Percentiles rank a stretch among this genome's conserved stretches.
Evolutionary conservation across 2,797 vertebrate species (phyloP).

Genomic region (Gymnocypris eckloni): DNA sequence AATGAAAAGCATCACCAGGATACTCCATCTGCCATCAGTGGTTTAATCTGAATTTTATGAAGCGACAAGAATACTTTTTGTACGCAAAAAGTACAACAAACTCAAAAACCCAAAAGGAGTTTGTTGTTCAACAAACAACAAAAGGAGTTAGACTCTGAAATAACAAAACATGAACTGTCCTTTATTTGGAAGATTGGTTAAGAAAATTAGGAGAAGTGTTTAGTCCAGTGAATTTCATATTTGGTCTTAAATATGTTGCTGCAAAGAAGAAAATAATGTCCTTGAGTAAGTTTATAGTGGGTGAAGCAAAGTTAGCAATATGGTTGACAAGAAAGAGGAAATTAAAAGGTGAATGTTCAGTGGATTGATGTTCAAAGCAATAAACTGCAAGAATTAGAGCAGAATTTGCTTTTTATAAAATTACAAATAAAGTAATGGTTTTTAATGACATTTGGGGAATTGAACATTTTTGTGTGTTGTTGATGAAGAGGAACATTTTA

Average conservation of each 20-base stretch:
- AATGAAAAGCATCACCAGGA: too few relatives aligned
- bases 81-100: too few relatives aligned
- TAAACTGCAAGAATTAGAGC: neutral
- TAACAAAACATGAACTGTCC: neutral
- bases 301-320: neutral
- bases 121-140: too few relatives aligned
- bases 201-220: neutral
- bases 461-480: too few relatives aligned
- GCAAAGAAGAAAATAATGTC: neutral
- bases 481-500: too few relatives aligned
- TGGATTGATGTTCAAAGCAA: neutral
- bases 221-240: neutral
- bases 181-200: neutral
- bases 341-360: neutral
- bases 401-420: too few relatives aligned
- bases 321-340: neutral
- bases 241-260: neutral
- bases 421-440: too few relatives aligned
- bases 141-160: neutral
- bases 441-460: too few relatives aligned
- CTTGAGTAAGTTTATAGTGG: neutral
- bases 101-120: too few relatives aligned
- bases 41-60: too few relatives aligned
- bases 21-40: too few relatives aligned
- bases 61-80: too few relatives aligned